Percentiles rank a stretch among this genome's conserved stretches.
Conservation (phyloP, 2,113 vertebrate genomes). For the Chascanopsetta lugubris region DNA sequence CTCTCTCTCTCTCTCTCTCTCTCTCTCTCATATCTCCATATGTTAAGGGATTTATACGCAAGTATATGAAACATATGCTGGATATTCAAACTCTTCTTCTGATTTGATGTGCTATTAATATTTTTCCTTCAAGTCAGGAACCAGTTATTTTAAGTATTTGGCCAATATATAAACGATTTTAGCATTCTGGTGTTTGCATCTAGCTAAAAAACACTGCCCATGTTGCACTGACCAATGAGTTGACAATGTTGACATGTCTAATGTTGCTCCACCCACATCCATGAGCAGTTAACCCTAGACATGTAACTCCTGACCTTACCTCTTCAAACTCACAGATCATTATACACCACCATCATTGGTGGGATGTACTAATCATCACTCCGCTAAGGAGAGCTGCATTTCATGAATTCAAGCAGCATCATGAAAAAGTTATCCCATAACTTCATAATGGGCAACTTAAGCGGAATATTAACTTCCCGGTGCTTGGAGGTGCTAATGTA, state of each 20-base stretch:
- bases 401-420: background rate
- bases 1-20: too few species aligned
- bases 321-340: background rate
- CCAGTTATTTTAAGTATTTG: too few species aligned
- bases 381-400: background rate
- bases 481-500: background rate
- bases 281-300: background rate
- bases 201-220: background rate
- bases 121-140: too few species aligned
- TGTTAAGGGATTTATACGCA: too few species aligned
- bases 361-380: background rate
- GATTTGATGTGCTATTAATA: too few species aligned
- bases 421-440: background rate
- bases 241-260: background rate
- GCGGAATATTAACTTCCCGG: background rate
- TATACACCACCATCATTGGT: too few species aligned
- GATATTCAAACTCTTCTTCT: too few species aligned
- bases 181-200: too few species aligned
- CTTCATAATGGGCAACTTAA: background rate
- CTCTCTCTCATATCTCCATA: too few species aligned
- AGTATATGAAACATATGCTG: too few species aligned
- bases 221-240: background rate
- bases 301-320: background rate
- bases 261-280: background rate
- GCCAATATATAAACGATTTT: too few species aligned